Base-by-base conservation (phyloP, 2,113 vertebrate genomes). In the Poecilia latipinna region DNA sequence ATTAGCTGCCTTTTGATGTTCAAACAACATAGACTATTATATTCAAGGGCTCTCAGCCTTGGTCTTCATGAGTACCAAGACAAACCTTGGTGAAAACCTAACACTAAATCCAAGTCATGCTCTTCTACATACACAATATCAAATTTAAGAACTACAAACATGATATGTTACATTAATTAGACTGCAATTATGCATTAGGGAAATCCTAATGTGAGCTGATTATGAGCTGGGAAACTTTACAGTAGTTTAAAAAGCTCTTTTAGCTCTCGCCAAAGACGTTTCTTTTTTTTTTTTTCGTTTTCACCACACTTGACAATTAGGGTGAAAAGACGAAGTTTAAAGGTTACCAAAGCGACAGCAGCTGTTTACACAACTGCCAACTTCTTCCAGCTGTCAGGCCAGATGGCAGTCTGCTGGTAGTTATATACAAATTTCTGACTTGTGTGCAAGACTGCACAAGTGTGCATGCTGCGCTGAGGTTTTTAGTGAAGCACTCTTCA, bases 21-120 rank as follows among this genome's bases (percentile, higher is more conserved):
- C 86, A 73, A 86, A 92, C 81, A 86, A 82, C 90, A 92, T 94
- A 87, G 91, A 90, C 87, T 86, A 72, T 88, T 86, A 85, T 86
- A 76, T 92, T 85, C 33, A 70, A 44, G 57, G 72, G 48, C 70
- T 78, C 75, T 66, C 42, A 35, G 69, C 60, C 73, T 77, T 90
- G 78, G 78, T 90, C 87, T 12, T 15, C 15, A 64, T 8, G 78
- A 91, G 92, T 93, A 88, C 90, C 81, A 65, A 90, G 83, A 81
- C 75, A 93, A 90, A 89, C 82, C 79, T 92, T 26, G 31, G n/a
- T n/a, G 24, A 61, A 51, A 74, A 66, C 0, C 12, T 37, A 67
- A 51, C 37, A 65, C 0, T 13, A 54, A 54, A 8, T 17, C 15
- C 24, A 57, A 57, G 24, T n/a, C 8, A 57, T 57, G 10, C 8